Evolutionary conservation across 64 coral and sea anemone species (phyloP).

Genomic region (Stylophora pistillata): DNA sequence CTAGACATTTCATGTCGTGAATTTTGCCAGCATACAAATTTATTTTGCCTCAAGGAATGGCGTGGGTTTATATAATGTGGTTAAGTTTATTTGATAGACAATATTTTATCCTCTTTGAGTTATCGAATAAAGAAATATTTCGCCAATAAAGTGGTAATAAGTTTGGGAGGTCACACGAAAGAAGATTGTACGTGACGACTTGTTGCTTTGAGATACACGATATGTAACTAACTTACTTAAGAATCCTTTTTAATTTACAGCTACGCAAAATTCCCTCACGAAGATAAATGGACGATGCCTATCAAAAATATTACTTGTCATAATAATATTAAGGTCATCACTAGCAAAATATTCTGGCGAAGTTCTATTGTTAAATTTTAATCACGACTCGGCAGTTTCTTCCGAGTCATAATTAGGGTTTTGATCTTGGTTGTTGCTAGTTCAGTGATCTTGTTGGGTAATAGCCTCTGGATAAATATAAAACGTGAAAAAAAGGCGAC

Average conservation of each 20-base stretch:
- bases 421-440: background rate
- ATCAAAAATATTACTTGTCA: background rate
- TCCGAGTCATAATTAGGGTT: background rate
- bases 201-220: background rate
- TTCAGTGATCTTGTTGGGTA: background rate
- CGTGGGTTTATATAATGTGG: background rate
- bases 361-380: conserved; percentile 19
- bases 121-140: background rate
- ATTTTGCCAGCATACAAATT: background rate
- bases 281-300: background rate
- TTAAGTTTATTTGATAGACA: background rate
- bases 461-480: background rate
- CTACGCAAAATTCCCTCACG: background rate
- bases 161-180: too few relatives aligned
- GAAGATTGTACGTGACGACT: too few relatives aligned
- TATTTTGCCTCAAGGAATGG: background rate
- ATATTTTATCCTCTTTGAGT: background rate
- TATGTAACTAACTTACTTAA: too few relatives aligned
- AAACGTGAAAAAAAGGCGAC: background rate
- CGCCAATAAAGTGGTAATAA: background rate
- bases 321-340: background rate
- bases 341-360: background rate
- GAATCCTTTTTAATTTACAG: too few relatives aligned
- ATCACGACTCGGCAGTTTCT: background rate
- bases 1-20: background rate